Conservation (phyloP, 2,888 invertebrate species). For the Leistus spinibarbis region DNA sequence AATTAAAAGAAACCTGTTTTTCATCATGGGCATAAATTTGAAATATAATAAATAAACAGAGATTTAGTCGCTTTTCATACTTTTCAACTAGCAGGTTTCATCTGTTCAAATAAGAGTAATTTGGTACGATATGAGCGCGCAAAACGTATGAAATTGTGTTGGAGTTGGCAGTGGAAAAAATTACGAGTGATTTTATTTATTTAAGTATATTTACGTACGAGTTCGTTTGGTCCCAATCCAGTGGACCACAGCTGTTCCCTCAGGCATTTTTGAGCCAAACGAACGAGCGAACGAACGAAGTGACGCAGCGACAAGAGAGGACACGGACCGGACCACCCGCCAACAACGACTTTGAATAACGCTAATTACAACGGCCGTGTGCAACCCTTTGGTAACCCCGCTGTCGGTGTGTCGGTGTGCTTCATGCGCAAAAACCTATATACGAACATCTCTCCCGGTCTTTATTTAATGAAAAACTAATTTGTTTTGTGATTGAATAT, state of each 20-base stretch:
- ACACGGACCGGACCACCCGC: slow-evolving; percentile 42
- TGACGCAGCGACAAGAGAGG: slow-evolving; percentile 1
- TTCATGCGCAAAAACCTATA: slow-evolving; percentile 45
- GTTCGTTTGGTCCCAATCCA: not conserved
- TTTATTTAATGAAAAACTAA: slow-evolving; percentile 51
- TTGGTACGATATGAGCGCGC: slow-evolving; percentile 1
- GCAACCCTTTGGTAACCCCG: not conserved
- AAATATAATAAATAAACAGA: no score
- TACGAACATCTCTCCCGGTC: slow-evolving; percentile 40
- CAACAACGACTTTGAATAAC: slow-evolving; percentile 45
- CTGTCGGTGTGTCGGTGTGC: slow-evolving; percentile 38
- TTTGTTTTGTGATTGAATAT: slow-evolving; percentile 52
- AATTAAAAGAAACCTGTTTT: no score
- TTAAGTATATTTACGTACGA: slow-evolving; percentile 25
- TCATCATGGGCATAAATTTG: no score
- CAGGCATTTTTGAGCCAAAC: not conserved
- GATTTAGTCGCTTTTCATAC: not conserved
- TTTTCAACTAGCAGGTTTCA: not conserved
- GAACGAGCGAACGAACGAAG: not conserved
- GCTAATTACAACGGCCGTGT: slow-evolving; percentile 45
- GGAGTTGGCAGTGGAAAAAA: slow-evolving; percentile 22
- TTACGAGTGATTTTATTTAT: slow-evolving; percentile 31
- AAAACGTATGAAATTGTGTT: slow-evolving; percentile 17
- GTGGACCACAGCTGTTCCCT: not conserved
- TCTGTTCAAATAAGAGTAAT: not conserved